A percentile compares a stretch with the other conserved stretches of the same genome.
phyloP scores from a whole-genome alignment of 2,797 vertebrate species.

The Microctenopoma stevenorrisi region DNA sequence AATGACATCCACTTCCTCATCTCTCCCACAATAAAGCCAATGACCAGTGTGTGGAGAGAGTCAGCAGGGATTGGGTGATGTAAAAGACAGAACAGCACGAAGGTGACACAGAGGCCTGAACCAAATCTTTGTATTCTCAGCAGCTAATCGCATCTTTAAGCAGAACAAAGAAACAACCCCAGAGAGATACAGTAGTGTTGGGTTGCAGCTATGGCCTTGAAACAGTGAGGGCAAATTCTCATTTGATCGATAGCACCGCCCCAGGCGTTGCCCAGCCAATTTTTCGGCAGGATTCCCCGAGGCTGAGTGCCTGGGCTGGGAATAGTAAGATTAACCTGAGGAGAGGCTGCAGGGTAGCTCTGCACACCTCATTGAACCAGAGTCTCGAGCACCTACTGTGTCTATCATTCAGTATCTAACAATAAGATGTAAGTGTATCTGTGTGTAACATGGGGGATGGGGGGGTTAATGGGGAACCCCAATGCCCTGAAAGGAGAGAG shows the following conservation, averaged over 20 bases:
- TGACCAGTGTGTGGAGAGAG: not conserved
- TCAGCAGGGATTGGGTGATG: not conserved
- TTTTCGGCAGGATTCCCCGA: constrained; percentile 19
- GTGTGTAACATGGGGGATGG: not conserved
- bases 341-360: constrained; percentile 26
- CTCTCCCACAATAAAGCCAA: not conserved
- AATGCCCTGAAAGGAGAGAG: constrained; percentile 1
- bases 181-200: constrained; percentile 1
- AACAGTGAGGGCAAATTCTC: constrained; percentile 13
- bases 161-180: constrained; percentile 12
- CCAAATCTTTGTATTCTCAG: constrained; percentile 1
- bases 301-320: constrained; percentile 1
- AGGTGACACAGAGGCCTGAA: not conserved
- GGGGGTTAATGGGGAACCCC: not conserved
- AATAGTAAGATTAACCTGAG: constrained; percentile 37
- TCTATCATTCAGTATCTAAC: constrained; percentile 32
- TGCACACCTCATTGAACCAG: constrained; percentile 32
- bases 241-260: constrained; percentile 36
- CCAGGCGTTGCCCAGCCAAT: constrained; percentile 22
- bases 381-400: constrained; percentile 36
- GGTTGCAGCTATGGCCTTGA: constrained; percentile 16
- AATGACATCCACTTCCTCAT: too few relatives aligned
- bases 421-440: constrained; percentile 6
- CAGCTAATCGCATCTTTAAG: constrained; percentile 4
- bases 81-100: not conserved